These are phyloP conservation scores for Perca schrenkii DNA, from an alignment of 2,113 vertebrate species.

Conservation along the genomic window DNA sequence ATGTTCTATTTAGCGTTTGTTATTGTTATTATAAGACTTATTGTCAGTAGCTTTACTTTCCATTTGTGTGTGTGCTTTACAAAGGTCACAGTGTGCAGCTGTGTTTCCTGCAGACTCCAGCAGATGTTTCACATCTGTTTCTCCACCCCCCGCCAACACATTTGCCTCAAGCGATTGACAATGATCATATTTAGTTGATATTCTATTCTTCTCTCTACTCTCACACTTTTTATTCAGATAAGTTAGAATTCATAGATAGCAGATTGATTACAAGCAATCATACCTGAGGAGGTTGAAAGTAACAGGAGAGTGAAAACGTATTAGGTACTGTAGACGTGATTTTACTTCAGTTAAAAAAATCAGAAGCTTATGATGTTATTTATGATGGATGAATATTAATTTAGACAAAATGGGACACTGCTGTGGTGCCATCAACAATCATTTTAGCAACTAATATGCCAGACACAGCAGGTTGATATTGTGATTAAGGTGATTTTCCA, in stretches of 20 bases:
- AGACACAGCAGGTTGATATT: constrained; percentile 40
- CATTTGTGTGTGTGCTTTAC: constrained; percentile 29
- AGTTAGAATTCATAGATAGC: neutral
- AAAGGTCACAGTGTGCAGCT: constrained; percentile 41
- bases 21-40: constrained; percentile 11
- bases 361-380: neutral
- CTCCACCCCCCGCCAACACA: constrained; percentile 27
- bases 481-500: constrained; percentile 34
- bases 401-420: constrained; percentile 22
- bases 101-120: constrained; percentile 34
- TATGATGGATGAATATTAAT: constrained; percentile 29
- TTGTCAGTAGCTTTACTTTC: neutral
- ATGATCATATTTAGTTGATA: constrained; percentile 31
- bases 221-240: constrained; percentile 1
- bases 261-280: neutral
- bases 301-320: neutral
- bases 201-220: neutral
- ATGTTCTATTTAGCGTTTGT: neutral
- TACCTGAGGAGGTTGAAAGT: neutral
- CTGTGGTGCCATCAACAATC: constrained; percentile 19
- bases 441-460: constrained; percentile 40
- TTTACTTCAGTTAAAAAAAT: neutral
- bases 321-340: neutral
- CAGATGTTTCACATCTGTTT: constrained; percentile 67
- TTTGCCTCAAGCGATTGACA: constrained; percentile 31